Base-by-base conservation (phyloP, 1,140 invertebrate species). In the Macrotrachela quadricornifera region DNA sequence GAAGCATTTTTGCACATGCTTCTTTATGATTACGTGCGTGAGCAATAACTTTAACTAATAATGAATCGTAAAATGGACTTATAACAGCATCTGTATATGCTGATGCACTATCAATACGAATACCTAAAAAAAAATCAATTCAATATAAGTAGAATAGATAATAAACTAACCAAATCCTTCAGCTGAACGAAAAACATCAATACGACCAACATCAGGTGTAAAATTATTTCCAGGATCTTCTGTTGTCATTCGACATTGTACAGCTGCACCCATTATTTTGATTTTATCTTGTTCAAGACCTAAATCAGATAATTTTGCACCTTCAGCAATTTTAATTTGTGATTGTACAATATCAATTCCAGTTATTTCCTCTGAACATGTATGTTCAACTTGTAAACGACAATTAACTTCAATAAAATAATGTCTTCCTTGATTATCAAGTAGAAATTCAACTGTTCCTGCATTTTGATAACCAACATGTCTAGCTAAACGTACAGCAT, bases 401-500 rank as follows among this genome's bases (percentile, higher is more conserved):
- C 92, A 90, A 68, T 99, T 99, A 1, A 99, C 94, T 76, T 99
- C 94, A 63, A 99, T 99, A 66, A 99, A 99, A 70, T 85, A 99
- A 69, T 95, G 90, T 61, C 91, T 83, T 10, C 87, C 88, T 46
- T 78, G 59, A 6, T 39, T 74, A 60, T 97, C 92, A 14, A 83
- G 73, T 10, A 99, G 72, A 71, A 97, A 99, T 69, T 99, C 94
- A 0, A 96, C 92, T 0, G 94, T 99, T 46, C 94, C 92, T 16
- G 90, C 90, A 71, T 95, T 95, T 59, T 70, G 46, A 39, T 99
- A 99, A 3, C 87, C 86, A 6, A 99, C 94, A 67, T 85, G 79
- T 60, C 74, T 77, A 1, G 85, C 87, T 46, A 99, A 69, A 60
- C 79, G 80, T 0, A 97, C 80, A 4, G 94, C 94, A 62, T 86